phyloP scores from a whole-genome alignment of 1,140 invertebrate genomes.

The Megalopta genalis region DNA sequence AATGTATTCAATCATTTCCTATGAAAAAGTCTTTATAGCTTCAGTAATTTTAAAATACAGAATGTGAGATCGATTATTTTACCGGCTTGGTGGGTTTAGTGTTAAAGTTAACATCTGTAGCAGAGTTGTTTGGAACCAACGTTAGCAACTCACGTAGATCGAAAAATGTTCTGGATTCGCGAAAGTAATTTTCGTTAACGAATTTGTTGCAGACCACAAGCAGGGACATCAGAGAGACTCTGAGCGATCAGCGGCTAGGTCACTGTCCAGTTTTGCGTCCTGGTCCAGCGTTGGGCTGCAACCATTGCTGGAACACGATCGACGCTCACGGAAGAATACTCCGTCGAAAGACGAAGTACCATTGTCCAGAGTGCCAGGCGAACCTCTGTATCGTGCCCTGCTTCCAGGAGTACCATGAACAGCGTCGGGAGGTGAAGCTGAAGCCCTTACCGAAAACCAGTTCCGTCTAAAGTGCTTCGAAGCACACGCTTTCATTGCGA shows the following conservation, averaged over 20 bases:
- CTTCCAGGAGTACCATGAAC: conserved; percentile 90
- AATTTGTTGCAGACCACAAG: conserved; percentile 49
- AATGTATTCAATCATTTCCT: no score
- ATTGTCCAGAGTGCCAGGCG: conserved; percentile 92
- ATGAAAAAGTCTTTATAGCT: no score
- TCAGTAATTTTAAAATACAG: no score
- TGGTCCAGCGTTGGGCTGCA: conserved; percentile 90
- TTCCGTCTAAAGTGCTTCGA: conserved; percentile 64
- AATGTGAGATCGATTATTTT: no score
- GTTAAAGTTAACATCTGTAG: no score
- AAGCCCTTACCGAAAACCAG: conserved; percentile 78
- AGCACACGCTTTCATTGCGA: neutral
- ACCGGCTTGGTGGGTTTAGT: no score
- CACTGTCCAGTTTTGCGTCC: conserved; percentile 90
- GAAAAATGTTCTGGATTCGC: neutral
- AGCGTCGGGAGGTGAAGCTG: conserved; percentile 72
- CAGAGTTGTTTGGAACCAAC: no score
- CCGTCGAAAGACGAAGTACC: conserved; percentile 91
- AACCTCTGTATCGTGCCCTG: conserved; percentile 93
- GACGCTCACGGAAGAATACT: conserved; percentile 89
- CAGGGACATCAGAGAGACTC: conserved; percentile 55
- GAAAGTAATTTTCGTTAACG: no score
- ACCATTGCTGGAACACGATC: conserved; percentile 93
- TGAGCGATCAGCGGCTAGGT: conserved; percentile 74
- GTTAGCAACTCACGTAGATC: no score